Evolutionary conservation across 1,140 invertebrate genomes (phyloP).

Genomic region (Bombyx mori): DNA sequence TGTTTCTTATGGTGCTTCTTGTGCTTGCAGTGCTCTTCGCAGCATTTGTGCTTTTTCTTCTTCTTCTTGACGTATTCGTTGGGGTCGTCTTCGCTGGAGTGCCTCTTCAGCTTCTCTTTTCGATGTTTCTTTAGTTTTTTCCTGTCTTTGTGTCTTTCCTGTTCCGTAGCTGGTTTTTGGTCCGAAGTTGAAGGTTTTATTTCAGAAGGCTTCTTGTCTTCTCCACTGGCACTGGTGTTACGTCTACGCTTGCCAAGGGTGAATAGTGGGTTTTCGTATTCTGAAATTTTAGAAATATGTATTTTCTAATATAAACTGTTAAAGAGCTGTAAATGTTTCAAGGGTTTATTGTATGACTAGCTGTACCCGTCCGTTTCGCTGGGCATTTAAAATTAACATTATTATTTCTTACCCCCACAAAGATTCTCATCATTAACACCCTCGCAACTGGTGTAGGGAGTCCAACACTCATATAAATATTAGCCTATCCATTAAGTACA

Average conservation of each 20-base stretch:
- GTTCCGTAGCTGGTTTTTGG: slow-evolving; percentile 36
- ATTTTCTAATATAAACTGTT: slow-evolving; percentile 32
- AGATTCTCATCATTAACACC: no score
- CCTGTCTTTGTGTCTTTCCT: slow-evolving; percentile 74
- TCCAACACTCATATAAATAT: no score
- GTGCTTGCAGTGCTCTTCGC: slow-evolving; percentile 81
- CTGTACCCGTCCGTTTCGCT: no score
- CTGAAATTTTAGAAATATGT: slow-evolving; percentile 23
- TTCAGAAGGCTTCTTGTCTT: slow-evolving; percentile 64
- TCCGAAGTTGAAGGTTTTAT: slow-evolving; percentile 19
- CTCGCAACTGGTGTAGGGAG: no score
- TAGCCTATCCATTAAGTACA: no score
- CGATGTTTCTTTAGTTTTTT: slow-evolving; percentile 80
- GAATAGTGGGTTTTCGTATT: slow-evolving; percentile 85
- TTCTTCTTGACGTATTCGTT: slow-evolving; percentile 73
- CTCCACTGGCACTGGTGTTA: slow-evolving; percentile 73
- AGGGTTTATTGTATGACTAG: no score
- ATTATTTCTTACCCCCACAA: no score
- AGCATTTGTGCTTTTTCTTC: slow-evolving; percentile 80
- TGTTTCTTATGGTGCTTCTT: slow-evolving; percentile 80
- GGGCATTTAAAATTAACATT: no score
- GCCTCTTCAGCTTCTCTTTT: slow-evolving; percentile 76
- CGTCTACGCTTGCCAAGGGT: slow-evolving; percentile 82
- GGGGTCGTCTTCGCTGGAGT: slow-evolving; percentile 63
- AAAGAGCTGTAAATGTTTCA: slow-evolving; percentile 30